Conservation (phyloP, 2,888 invertebrate genomes). For the Trachelus tabidus region DNA sequence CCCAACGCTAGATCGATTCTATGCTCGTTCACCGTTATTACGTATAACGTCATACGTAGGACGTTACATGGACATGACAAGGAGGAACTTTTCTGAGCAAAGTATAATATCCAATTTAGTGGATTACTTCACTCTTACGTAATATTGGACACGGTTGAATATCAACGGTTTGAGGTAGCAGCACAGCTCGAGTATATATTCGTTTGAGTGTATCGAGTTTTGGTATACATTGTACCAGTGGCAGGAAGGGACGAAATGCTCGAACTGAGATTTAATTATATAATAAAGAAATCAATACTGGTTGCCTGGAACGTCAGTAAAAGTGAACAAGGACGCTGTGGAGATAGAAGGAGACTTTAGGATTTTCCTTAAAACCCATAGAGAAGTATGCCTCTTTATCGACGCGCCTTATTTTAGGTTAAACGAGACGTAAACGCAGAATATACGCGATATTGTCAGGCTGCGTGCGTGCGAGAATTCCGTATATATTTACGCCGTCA, state of each 20-base stretch:
- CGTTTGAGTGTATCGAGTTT: neutral
- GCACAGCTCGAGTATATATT: neutral
- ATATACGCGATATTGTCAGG: neutral
- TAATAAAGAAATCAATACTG: no score
- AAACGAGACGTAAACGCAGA: neutral
- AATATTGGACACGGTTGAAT: neutral
- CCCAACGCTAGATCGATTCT: slow-evolving; percentile 47
- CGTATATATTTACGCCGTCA: neutral
- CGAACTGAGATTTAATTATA: neutral
- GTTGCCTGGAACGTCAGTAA: neutral
- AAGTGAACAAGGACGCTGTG: neutral
- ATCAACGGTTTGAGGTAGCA: neutral
- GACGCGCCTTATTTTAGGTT: neutral
- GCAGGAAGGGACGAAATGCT: neutral
- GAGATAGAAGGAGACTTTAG: neutral
- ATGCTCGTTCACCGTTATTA: slow-evolving; percentile 27
- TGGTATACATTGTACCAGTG: neutral
- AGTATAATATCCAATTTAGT: neutral
- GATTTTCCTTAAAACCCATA: neutral
- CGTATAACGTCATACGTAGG: neutral
- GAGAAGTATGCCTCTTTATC: neutral
- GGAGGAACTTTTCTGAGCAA: neutral
- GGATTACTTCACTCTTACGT: neutral
- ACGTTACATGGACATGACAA: neutral
- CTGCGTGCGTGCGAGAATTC: neutral